Evolutionary conservation across 2,888 invertebrate genomes (phyloP), one percentile per base, ranked within the genome.

Genomic region (Nineta flava): DNA sequence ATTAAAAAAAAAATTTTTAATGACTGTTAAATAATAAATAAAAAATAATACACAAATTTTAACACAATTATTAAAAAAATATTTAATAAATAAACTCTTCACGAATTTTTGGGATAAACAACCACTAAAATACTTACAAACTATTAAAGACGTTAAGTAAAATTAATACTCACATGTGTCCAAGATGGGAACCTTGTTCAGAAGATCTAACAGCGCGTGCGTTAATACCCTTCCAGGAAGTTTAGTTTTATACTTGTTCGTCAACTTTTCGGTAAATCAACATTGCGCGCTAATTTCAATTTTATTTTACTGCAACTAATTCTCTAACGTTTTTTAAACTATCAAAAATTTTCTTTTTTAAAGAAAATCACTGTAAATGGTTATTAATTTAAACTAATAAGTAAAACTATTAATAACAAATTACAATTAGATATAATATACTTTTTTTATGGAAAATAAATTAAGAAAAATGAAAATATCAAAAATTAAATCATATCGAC

Each of bases 161-260:
- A 72, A 63, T 67, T 67, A 65, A 74, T 81, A 86, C 85, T 86
- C 83, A 86, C 86, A 83, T 86, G 85, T 85, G 84, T 81, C 81
- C 83, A 75, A 79, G 83, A 83, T 83, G 84, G 83, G 82, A 80
- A 82, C 81, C 83, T 79, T 79, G 79, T 81, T 81, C 81, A 81
- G 83, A 83, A 81, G 81, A 77, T 74, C 73, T 72, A 70, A 71
- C 68, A 71, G 75, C 76, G 79, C 81, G 76, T 79, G 82, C 81
- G 82, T 75, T n/a, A 45, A 44, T 17, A 19, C 35, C 19, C 44
- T 49, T 49, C 45, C 45, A 48, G 48, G 48, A 48, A 48, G 32
- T 42, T 21, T 42, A 17, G 34, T 42, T 48, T n/a, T 17, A n/a
- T 48, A 42, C 42, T 41, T 41, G 21, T 41, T 48, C 42, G 17